These are phyloP conservation scores for Campoletis raptor DNA, from an alignment of 2,888 invertebrate genomes.

Conservation along the genomic window DNA sequence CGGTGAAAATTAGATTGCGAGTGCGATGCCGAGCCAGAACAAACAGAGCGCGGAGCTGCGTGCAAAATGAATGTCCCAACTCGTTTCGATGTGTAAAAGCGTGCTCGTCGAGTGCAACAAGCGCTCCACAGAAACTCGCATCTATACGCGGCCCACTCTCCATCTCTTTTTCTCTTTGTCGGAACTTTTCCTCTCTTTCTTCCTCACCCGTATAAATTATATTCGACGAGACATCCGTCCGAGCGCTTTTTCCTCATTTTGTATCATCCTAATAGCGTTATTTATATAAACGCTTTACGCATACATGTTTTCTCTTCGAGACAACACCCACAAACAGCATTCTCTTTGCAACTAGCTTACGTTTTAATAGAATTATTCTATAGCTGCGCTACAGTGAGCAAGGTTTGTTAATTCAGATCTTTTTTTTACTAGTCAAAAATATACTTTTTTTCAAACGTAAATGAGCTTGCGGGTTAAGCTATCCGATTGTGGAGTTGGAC, in stretches of 20 bases:
- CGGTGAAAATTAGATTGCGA: conserved; percentile 82
- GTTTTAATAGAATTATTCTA: conserved; percentile 2
- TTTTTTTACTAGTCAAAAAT: not conserved
- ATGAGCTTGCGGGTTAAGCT: conserved; percentile 6
- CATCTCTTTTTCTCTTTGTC: conserved; percentile 1
- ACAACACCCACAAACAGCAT: conserved; percentile 1
- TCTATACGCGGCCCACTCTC: conserved; percentile 35
- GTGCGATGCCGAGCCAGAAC: conserved; percentile 74
- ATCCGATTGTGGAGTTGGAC: not conserved
- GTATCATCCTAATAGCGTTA: conserved; percentile 34
- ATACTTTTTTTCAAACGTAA: not conserved
- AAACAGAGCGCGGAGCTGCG: conserved; percentile 66
- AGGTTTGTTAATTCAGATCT: conserved; percentile 1
- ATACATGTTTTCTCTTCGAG: conserved; percentile 13
- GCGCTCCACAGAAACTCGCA: conserved; percentile 50
- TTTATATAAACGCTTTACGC: not conserved
- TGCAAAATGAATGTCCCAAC: conserved; percentile 68
- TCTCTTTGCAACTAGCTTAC: conserved; percentile 5
- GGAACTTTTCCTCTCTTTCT: not conserved
- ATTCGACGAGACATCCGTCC: conserved; percentile 45
- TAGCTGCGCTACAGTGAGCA: not conserved
- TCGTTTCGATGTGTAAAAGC: conserved; percentile 64
- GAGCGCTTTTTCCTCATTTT: conserved; percentile 19
- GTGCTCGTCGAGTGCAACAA: conserved; percentile 64
- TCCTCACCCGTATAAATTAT: not conserved